A percentile compares a stretch with the other conserved stretches of the same genome.
phyloP scores from a whole-genome alignment of 1,140 invertebrate genomes.

The Brachionus paranguensis region DNA sequence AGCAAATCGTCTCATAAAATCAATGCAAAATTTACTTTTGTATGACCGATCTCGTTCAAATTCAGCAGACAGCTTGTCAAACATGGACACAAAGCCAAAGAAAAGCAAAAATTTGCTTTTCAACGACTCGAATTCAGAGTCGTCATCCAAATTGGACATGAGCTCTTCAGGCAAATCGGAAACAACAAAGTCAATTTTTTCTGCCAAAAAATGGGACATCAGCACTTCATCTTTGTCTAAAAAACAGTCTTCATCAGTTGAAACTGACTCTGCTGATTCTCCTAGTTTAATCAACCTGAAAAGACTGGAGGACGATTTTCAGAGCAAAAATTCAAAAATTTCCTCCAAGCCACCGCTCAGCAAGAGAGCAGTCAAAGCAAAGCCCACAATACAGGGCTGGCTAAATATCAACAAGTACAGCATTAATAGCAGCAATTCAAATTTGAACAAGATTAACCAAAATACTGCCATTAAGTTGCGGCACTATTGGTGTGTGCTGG shows the following conservation, averaged over 20 bases:
- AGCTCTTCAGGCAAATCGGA: not conserved
- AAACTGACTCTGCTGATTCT: not conserved
- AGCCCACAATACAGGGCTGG: slow-evolving; percentile 33
- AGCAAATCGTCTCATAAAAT: not conserved
- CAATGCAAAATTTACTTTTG: slow-evolving; percentile 33
- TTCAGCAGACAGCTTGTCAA: slow-evolving; percentile 7
- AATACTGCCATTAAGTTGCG: not conserved
- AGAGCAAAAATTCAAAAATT: not conserved
- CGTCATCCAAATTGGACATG: not conserved
- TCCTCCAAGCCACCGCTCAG: slow-evolving; percentile 12
- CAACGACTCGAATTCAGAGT: not conserved
- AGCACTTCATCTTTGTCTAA: not conserved
- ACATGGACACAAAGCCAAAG: not conserved
- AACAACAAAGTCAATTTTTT: not conserved
- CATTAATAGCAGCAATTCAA: not conserved
- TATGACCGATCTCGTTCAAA: slow-evolving; percentile 21
- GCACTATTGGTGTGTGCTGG: slow-evolving; percentile 31
- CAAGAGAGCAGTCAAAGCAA: slow-evolving; percentile 10
- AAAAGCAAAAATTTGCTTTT: not conserved
- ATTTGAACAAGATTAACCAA: not conserved
- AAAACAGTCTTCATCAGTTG: not conserved
- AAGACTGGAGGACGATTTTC: not conserved
- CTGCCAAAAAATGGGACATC: slow-evolving; percentile 6
- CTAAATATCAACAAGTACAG: not conserved
- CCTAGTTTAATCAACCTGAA: not conserved